Evolutionary conservation across 2,113 vertebrate genomes (phyloP).

Genomic region (Leptobrachium ailaonicum): DNA sequence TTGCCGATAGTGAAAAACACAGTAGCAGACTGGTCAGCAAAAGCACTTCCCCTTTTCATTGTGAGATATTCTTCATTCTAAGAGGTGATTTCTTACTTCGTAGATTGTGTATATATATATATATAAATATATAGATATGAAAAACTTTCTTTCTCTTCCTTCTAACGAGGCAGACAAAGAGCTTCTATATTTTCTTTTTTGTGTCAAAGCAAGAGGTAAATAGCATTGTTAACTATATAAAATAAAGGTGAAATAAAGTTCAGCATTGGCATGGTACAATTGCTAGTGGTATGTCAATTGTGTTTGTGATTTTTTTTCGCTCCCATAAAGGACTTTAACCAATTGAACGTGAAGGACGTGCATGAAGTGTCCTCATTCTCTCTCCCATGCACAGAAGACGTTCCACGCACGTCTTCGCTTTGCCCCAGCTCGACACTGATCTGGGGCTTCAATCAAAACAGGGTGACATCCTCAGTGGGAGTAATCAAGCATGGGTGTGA

Average conservation of each 20-base stretch:
- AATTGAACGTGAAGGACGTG: no score
- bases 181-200: slow-evolving; percentile 76
- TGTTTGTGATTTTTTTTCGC: neutral
- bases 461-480: no score
- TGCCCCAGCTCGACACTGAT: no score
- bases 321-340: no score
- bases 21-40: slow-evolving; percentile 59
- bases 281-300: slow-evolving; percentile 48
- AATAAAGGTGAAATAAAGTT: slow-evolving; percentile 79
- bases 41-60: slow-evolving; percentile 69
- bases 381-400: no score
- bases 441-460: no score
- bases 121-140: slow-evolving; percentile 66
- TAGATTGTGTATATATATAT: slow-evolving; percentile 53
- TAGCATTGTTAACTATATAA: slow-evolving; percentile 79
- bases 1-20: neutral
- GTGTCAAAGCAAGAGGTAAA: slow-evolving; percentile 77
- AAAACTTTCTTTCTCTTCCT: slow-evolving; percentile 61
- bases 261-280: slow-evolving; percentile 64
- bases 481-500: no score
- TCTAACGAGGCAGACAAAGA: slow-evolving; percentile 60
- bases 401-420: no score
- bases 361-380: no score
- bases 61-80: slow-evolving; percentile 10
- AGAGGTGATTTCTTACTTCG: slow-evolving; percentile 31